Base-by-base conservation (phyloP, 2,113 vertebrate genomes). In the Choloepus hoffmanni region DNA sequence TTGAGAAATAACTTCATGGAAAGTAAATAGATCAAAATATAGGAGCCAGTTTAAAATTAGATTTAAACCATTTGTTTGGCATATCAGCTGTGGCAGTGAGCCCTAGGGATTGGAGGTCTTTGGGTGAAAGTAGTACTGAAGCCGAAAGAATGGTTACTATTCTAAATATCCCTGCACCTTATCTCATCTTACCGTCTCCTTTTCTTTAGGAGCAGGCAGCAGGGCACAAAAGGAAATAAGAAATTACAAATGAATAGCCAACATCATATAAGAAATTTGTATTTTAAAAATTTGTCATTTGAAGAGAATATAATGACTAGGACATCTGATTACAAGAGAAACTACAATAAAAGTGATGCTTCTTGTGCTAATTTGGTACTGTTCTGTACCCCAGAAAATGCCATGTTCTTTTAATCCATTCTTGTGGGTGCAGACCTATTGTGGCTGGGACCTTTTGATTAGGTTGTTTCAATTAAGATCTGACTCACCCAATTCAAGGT, bases 31-130 rank as follows among this genome's bases (percentile, higher is more conserved):
- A 70, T 36, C 48, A 8, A 95, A 62, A 92, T 40, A 62, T 85
- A 95, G 26, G 76, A 85, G 30, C 33, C 43, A 45, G 10, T 67
- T 90, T 77, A 86, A 33, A 83, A 55, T 83, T 91, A 87, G 74
- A 48, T 3, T 84, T 40, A 90, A 92, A 58, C 24, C 6, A 24
- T 77, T 62, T 85, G 7, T 70, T 53, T 50, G 21, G 33, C 33
- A 5, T 60, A 40, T 82, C 78, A 70, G 11, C 43, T 45, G 33
- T 88, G 86, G 18, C 60, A 53, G 18, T 65, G 40, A 89, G 67
- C 11, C 30, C 19, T 43, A 68, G 16, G 40, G 24, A 76, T 28
- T 15, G 5, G 45, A 21, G 24, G 7, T 70, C 48, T 79, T 77
- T 60, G 2, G 45, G 36, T 19, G 84, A 70, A 1, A 63, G 5